Evolutionary conservation across 2,113 vertebrate genomes (phyloP), one percentile per base, ranked within the genome.

Genomic region (Rhea americana): DNA sequence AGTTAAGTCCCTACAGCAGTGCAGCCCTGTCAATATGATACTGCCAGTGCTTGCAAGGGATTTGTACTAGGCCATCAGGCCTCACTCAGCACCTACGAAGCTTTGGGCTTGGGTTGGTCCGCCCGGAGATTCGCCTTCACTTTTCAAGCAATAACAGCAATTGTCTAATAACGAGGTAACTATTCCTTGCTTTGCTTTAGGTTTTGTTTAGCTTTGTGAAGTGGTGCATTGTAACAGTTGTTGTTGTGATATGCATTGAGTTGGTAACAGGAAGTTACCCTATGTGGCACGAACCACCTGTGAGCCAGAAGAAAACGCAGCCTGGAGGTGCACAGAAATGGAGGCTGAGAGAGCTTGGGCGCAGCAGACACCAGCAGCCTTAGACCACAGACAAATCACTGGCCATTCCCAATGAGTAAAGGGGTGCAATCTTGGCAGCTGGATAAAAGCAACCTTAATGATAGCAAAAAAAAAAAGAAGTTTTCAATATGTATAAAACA

Each of bases 241-340:
- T 37, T 2, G 1, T 4, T 65, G 21, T 20, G 10, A 32, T 56
- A 61, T 0, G 0, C 7, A 15, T 35, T 76, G 58, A 47, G 16
- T 22, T 73, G 72, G 12, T 17, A 56, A 35, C 17, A 85, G 43
- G 2, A 22, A 71, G 19, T 66, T 74, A 72, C 62, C 47, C 21
- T 26, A 14, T 25, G 8, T 25, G 24, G n/a, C 71, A 22, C 18
- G 6, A 78, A 16, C 18, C 21, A 87, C 24, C 25, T 71, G 25
- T 66, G 56, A 83, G 8, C 51, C 50, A 16, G 12, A 73, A 70
- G 67, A 37, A 93, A 91, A 63, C 7, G 18, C 39, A 85, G 6
- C 8, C 15, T 14, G 41, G 26, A 43, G 28, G 71, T 72, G 21
- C 24, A 70, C 16, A 20, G 1, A 6, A 79, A 28, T 51, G 55